Conservation (phyloP, 2,797 vertebrate genomes). For the Rhyacichthys aspro region DNA sequence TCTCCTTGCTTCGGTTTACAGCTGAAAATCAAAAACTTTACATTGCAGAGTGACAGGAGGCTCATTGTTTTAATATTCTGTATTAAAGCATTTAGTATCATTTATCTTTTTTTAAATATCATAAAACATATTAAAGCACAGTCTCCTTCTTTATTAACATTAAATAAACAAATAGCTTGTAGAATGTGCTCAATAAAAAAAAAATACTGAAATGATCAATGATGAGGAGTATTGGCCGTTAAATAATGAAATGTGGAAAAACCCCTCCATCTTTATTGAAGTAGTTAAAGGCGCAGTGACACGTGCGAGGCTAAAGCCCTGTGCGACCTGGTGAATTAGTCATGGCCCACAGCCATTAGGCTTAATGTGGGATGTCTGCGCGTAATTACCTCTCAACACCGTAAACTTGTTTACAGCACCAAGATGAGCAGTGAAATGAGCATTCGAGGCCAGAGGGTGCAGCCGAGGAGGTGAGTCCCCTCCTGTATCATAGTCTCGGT, state of each 20-base stretch:
- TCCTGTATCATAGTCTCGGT: constrained; percentile 30
- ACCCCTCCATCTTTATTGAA: constrained; percentile 11
- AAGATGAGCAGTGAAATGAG: constrained; percentile 59
- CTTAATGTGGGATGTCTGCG: constrained; percentile 67
- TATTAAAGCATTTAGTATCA: no score
- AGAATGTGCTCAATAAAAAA: not conserved
- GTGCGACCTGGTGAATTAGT: constrained; percentile 68
- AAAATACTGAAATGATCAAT: not conserved
- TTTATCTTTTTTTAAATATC: no score
- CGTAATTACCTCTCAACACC: constrained; percentile 68
- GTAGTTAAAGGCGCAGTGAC: constrained; percentile 47
- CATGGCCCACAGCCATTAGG: constrained; percentile 67
- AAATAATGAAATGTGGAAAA: constrained; percentile 19
- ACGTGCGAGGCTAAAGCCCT: constrained; percentile 42
- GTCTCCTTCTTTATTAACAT: no score
- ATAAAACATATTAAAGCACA: no score
- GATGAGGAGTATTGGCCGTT: constrained; percentile 2
- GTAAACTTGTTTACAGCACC: constrained; percentile 68
- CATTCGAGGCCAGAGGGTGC: constrained; percentile 37
- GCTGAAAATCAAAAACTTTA: no score
- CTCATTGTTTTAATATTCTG: no score
- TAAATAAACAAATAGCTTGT: no score
- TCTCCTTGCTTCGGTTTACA: no score
- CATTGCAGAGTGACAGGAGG: no score
- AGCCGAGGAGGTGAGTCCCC: constrained; percentile 8